Evolutionary conservation across 2,888 invertebrate species (phyloP).

Genomic region (Sipha maydis): DNA sequence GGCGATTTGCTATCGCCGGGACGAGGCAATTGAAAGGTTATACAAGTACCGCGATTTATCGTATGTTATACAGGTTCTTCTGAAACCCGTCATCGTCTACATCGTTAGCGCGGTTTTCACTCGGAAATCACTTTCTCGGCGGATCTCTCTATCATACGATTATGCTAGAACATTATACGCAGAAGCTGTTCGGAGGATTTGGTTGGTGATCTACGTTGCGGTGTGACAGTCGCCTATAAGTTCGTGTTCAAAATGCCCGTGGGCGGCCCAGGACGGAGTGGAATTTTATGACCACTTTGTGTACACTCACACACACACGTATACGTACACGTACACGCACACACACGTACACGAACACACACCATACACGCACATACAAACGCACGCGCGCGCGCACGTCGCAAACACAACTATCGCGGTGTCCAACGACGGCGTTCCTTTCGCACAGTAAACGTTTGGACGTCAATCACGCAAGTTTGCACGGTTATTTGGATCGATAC

Average conservation of each 20-base stretch:
- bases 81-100: too few relatives aligned
- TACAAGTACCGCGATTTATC: too few relatives aligned
- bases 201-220: not conserved
- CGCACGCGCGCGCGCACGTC: not conserved
- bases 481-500: not conserved
- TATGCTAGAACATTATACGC: not conserved
- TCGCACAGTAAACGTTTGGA: constrained; percentile 43
- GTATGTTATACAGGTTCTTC: too few relatives aligned
- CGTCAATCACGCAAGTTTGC: constrained; percentile 43
- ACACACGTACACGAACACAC: not conserved
- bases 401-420: not conserved
- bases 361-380: not conserved
- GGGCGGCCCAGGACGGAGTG: constrained; percentile 32
- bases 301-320: not conserved
- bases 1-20: too few relatives aligned
- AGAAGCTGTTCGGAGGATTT: not conserved
- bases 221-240: constrained; percentile 41
- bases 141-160: too few relatives aligned
- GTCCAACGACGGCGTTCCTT: constrained; percentile 8
- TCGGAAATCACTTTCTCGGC: too few relatives aligned
- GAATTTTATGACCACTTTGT: constrained; percentile 43
- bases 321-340: too few relatives aligned
- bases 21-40: too few relatives aligned
- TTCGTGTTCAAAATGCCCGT: constrained; percentile 30
- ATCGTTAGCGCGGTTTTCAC: too few relatives aligned